Conservation (phyloP, 37 sponge, comb jelly and placozoan species). For the Oscarella lobularis region DNA sequence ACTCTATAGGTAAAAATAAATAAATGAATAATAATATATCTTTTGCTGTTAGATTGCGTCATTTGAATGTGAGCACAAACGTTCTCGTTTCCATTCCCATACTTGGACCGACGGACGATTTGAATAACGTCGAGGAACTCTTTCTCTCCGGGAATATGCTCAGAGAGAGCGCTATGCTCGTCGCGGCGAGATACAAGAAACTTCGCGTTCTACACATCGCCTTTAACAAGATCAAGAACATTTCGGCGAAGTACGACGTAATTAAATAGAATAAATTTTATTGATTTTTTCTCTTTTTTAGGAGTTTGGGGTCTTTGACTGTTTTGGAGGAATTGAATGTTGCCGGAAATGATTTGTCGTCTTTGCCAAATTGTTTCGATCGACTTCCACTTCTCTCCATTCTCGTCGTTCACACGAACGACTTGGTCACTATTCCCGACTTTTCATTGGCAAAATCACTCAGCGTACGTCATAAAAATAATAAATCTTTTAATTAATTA, state of each 20-base stretch:
- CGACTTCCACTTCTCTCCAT: not conserved
- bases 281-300: too few species aligned
- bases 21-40: too few species aligned
- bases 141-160: not conserved
- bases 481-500: too few species aligned
- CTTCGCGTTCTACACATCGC: not conserved
- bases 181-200: not conserved
- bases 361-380: not conserved
- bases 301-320: too few species aligned
- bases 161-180: not conserved
- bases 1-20: not conserved
- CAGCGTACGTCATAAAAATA: not conserved
- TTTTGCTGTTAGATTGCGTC: not conserved
- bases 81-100: not conserved
- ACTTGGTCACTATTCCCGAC: not conserved
- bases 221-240: not conserved
- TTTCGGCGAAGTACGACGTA: not conserved
- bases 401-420: not conserved
- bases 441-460: not conserved
- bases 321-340: slow-evolving; percentile 18
- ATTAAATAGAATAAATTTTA: too few species aligned
- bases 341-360: slow-evolving; percentile 49
- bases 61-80: not conserved
- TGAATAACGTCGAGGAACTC: not conserved
- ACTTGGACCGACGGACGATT: not conserved